A percentile compares a stretch with the other conserved stretches of the same genome.
These are phyloP conservation scores for Lycia hirtaria DNA, from an alignment of 2,888 invertebrate genomes.

Conservation along the genomic window DNA sequence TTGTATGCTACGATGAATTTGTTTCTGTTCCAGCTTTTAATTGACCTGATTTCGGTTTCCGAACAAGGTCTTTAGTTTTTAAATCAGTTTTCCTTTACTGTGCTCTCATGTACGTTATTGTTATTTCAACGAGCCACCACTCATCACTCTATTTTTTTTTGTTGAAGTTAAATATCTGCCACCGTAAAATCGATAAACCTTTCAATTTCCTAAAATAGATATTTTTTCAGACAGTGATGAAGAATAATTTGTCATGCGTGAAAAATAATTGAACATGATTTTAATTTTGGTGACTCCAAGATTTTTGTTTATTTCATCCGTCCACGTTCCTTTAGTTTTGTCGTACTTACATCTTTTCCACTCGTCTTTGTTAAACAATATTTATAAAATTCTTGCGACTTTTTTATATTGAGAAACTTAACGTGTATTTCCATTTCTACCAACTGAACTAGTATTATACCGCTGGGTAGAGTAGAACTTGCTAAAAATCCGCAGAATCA, in stretches of 20 bases:
- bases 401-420: not conserved
- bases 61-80: constrained; percentile 13
- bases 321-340: not conserved
- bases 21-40: constrained; percentile 12
- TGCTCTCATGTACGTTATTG: not conserved
- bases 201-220: too few species aligned
- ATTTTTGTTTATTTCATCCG: constrained; percentile 3
- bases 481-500: too few species aligned
- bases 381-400: not conserved
- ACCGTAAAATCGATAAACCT: too few species aligned
- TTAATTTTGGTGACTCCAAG: not conserved
- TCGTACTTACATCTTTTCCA: constrained; percentile 19
- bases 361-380: constrained; percentile 3
- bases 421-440: too few species aligned
- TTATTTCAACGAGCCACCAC: not conserved
- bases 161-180: too few species aligned
- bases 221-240: too few species aligned
- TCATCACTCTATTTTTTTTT: too few species aligned
- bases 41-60: constrained; percentile 26
- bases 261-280: not conserved
- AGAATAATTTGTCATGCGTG: too few species aligned
- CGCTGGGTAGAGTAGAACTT: too few species aligned
- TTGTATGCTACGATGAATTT: constrained; percentile 22
- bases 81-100: not conserved
- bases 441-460: too few species aligned